phyloP scores from a whole-genome alignment of 2,797 vertebrate genomes.

The Oceanodroma leucorhoa region DNA sequence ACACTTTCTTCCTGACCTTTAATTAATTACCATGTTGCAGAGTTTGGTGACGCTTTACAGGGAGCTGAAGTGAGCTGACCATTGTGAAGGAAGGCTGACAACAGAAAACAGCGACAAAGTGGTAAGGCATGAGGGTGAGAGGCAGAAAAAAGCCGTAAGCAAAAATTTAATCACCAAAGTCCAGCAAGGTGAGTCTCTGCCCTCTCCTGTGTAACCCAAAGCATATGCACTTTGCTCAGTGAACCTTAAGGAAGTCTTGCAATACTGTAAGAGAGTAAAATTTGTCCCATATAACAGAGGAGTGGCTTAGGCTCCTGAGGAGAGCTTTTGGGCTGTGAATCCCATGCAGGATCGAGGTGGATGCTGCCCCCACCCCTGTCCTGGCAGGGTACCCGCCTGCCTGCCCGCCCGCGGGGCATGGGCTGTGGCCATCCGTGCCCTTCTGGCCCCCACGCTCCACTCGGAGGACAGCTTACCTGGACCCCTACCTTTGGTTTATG shows the following conservation, averaged over 20 bases:
- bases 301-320: background rate
- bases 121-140: background rate
- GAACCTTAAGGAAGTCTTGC: background rate
- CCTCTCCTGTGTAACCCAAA: background rate
- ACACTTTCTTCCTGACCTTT: background rate
- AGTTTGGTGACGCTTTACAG: background rate
- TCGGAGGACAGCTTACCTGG: background rate
- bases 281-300: background rate
- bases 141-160: background rate
- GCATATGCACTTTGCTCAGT: background rate
- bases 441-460: fast-evolving
- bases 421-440: background rate
- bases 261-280: background rate
- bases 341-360: fast-evolving
- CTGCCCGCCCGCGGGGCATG: fast-evolving
- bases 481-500: background rate
- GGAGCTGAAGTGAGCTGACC: background rate
- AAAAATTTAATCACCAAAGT: background rate
- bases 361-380: background rate
- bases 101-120: background rate
- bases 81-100: background rate
- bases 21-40: background rate
- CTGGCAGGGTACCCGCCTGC: background rate
- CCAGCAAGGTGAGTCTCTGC: background rate
- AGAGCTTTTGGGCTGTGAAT: background rate